phyloP scores from a whole-genome alignment of 2,888 invertebrate species.

The Orthosia cruda region DNA sequence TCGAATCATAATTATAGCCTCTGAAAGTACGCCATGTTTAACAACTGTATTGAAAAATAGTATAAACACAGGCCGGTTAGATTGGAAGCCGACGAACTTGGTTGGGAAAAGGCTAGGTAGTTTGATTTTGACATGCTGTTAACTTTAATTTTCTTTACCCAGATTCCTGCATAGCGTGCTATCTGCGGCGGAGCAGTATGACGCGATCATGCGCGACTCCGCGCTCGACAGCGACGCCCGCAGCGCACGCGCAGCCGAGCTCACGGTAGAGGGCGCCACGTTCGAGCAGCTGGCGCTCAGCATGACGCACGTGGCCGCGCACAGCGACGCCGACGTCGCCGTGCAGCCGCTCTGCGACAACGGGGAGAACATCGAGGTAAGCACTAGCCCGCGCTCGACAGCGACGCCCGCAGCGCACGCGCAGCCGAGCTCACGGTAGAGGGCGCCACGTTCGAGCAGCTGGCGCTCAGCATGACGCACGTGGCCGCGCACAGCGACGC shows the following conservation, averaged over 20 bases:
- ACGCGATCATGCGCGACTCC: constrained; percentile 76
- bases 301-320: constrained; percentile 95
- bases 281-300: constrained; percentile 95
- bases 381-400: constrained; percentile 73
- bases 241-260: constrained; percentile 63
- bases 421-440: constrained; percentile 79
- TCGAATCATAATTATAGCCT: too few species aligned
- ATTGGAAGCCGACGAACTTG: too few species aligned
- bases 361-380: constrained; percentile 92
- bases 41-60: too few species aligned
- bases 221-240: constrained; percentile 74
- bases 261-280: constrained; percentile 90
- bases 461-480: constrained; percentile 95
- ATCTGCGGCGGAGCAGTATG: constrained; percentile 83
- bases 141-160: neutral
- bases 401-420: constrained; percentile 72
- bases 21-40: too few species aligned
- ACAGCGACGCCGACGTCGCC: constrained; percentile 81
- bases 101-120: too few species aligned
- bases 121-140: neutral
- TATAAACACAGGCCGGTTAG: too few species aligned
- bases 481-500: constrained; percentile 92
- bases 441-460: constrained; percentile 94
- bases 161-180: constrained; percentile 86
- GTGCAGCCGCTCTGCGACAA: constrained; percentile 92